phyloP scores from a whole-genome alignment of 2,888 invertebrate species.

The Trissoscelio sp. region DNA sequence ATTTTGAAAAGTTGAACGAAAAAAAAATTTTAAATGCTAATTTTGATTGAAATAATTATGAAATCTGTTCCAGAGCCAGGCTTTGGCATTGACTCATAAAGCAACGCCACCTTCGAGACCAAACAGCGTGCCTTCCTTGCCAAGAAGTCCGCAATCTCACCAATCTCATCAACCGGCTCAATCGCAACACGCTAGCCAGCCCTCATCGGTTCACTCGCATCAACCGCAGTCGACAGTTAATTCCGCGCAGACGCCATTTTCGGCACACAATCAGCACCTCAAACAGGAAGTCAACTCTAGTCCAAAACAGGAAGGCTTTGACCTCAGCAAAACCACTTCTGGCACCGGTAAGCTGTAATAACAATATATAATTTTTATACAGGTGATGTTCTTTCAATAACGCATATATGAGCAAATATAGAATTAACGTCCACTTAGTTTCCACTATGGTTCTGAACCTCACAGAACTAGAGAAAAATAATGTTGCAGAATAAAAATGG shows the following conservation, averaged over 20 bases:
- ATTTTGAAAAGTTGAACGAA: too few relatives aligned
- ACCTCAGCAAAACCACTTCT: slow-evolving; percentile 86
- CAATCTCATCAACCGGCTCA: slow-evolving; percentile 79
- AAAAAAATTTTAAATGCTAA: too few relatives aligned
- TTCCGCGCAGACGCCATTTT: slow-evolving; percentile 74
- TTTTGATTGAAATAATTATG: neutral
- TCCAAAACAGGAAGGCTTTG: slow-evolving; percentile 87
- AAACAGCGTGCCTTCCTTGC: slow-evolving; percentile 81
- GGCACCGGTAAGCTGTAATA: slow-evolving; percentile 85
- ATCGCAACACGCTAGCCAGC: slow-evolving; percentile 80
- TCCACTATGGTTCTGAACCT: too few relatives aligned
- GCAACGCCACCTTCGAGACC: slow-evolving; percentile 84
- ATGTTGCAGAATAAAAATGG: too few relatives aligned
- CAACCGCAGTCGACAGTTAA: slow-evolving; percentile 66
- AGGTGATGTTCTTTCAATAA: too few relatives aligned
- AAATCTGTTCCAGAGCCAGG: slow-evolving; percentile 86
- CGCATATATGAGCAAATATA: too few relatives aligned
- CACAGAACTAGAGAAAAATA: too few relatives aligned
- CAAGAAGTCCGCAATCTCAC: slow-evolving; percentile 80
- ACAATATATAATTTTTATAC: too few relatives aligned
- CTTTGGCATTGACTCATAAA: slow-evolving; percentile 87
- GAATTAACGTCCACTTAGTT: too few relatives aligned
- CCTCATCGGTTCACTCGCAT: slow-evolving; percentile 83
- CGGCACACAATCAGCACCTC: slow-evolving; percentile 80
- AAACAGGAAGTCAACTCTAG: slow-evolving; percentile 80